phyloP scores from a whole-genome alignment of 1,140 invertebrate genomes.

The Micrasema longulum region DNA sequence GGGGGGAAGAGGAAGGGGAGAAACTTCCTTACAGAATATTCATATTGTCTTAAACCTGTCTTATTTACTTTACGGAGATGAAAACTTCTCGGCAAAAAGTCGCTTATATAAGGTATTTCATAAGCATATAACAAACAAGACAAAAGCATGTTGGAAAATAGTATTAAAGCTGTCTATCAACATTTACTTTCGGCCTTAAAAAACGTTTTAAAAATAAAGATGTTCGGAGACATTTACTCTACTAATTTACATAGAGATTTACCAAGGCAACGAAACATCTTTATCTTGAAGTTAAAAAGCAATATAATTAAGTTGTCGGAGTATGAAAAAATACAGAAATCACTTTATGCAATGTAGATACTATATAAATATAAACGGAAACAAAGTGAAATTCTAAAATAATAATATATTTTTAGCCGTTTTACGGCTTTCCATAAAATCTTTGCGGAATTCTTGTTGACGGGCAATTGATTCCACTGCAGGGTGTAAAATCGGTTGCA shows the following conservation, averaged over 20 bases:
- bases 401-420: too few relatives aligned
- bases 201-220: too few relatives aligned
- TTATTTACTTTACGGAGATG: conserved; percentile 43
- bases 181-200: conserved; percentile 17
- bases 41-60: conserved; percentile 44
- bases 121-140: conserved; percentile 25
- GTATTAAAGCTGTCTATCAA: conserved; percentile 30
- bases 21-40: conserved; percentile 34
- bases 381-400: too few relatives aligned
- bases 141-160: conserved; percentile 32
- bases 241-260: too few relatives aligned
- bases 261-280: too few relatives aligned
- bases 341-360: too few relatives aligned
- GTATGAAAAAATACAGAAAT: too few relatives aligned
- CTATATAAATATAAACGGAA: too few relatives aligned
- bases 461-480: conserved; percentile 22
- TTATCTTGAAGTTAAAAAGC: too few relatives aligned
- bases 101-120: conserved; percentile 36
- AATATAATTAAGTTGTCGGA: too few relatives aligned
- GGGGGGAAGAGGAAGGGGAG: not conserved
- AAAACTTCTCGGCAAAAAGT: conserved; percentile 37
- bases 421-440: not conserved
- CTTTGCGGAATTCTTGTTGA: not conserved
- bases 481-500: conserved; percentile 19
- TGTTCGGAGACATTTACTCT: too few relatives aligned